Evolutionary conservation across 1,140 invertebrate genomes (phyloP).

Genomic region (Ceratina australensis): DNA sequence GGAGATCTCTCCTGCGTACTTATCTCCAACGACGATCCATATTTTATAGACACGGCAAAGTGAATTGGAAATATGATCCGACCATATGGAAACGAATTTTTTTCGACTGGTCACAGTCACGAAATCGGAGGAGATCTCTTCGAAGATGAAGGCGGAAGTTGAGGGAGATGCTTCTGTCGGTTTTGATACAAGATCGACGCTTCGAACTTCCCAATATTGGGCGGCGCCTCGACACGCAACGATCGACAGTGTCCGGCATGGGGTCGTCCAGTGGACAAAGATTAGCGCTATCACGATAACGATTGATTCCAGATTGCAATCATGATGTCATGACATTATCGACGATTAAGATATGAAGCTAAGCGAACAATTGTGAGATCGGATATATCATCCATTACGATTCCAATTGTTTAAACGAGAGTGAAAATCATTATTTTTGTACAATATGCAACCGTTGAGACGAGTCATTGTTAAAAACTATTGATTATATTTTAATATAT

Average conservation of each 20-base stretch:
- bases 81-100: background rate
- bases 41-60: constrained; percentile 64
- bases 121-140: background rate
- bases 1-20: constrained; percentile 67
- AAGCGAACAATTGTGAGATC: background rate
- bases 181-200: background rate
- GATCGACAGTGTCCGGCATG: background rate
- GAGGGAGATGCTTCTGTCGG: background rate
- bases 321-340: background rate
- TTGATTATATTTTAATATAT: constrained; percentile 25
- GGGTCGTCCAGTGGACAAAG: background rate
- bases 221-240: background rate
- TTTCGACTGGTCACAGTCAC: constrained; percentile 21
- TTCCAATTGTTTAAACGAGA: background rate
- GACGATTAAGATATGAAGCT: background rate
- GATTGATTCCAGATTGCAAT: background rate
- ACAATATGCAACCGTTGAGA: background rate
- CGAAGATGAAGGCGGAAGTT: background rate
- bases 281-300: constrained; percentile 9
- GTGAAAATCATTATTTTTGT: background rate
- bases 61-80: constrained; percentile 40
- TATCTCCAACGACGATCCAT: constrained; percentile 56
- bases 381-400: background rate
- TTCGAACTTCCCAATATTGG: background rate
- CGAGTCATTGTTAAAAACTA: background rate